A percentile compares a stretch with the other conserved stretches of the same genome.
These are phyloP conservation scores for Bombylius discolor DNA, from an alignment of 2,888 invertebrate species.

Conservation along the genomic window DNA sequence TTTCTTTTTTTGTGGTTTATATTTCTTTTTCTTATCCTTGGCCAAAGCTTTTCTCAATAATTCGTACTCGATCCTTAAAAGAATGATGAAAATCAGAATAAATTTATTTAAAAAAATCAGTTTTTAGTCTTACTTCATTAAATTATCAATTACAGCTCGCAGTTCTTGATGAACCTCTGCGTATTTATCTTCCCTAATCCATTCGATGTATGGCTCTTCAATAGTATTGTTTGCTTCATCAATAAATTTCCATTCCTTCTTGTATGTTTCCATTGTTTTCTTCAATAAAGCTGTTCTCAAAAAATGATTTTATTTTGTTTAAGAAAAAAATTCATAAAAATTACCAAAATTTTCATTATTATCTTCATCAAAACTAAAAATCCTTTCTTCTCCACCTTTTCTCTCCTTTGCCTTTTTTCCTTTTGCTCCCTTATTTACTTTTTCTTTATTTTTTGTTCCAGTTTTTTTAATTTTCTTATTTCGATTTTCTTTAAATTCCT, in stretches of 20 bases:
- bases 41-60: conserved; percentile 35
- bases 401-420: conserved; percentile 5
- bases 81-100: background rate
- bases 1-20: conserved; percentile 21
- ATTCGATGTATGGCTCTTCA: conserved; percentile 27
- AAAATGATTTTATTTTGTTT: too few species aligned
- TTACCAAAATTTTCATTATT: background rate
- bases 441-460: conserved; percentile 21
- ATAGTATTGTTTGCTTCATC: conserved; percentile 30
- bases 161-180: conserved; percentile 42
- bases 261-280: conserved; percentile 22
- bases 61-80: conserved; percentile 27
- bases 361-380: background rate
- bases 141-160: conserved; percentile 39
- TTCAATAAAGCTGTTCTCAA: conserved; percentile 20
- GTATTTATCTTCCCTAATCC: conserved; percentile 38
- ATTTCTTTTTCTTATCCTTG: conserved; percentile 24
- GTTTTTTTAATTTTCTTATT: conserved; percentile 23
- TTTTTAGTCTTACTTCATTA: conserved; percentile 37
- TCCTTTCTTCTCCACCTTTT: conserved; percentile 17
- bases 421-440: conserved; percentile 13
- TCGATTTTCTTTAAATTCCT: conserved; percentile 28
- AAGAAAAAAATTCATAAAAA: background rate
- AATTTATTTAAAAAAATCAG: too few species aligned
- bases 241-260: conserved; percentile 27